Conservation (phyloP, 2,113 vertebrate genomes). For the Elachura formosa region DNA sequence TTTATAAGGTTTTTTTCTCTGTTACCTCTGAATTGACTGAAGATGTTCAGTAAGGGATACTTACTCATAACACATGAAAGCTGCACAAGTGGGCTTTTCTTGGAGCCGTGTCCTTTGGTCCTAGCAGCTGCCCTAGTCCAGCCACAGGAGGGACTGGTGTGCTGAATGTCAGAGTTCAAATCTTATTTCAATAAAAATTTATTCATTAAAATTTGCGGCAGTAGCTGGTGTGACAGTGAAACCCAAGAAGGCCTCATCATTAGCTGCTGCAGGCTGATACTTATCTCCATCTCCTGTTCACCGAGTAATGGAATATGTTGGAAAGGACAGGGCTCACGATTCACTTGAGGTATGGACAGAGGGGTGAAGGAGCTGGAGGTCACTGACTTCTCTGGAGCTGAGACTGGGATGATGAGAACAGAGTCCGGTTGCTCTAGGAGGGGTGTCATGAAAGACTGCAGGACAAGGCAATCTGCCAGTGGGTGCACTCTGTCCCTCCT, state of each 20-base stretch:
- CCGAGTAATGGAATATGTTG: fast-evolving
- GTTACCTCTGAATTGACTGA: not conserved
- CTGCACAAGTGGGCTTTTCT: not conserved
- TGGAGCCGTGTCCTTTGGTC: not conserved
- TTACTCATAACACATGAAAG: not conserved
- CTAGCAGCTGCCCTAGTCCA: not conserved
- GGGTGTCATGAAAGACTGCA: not conserved
- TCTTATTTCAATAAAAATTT: not conserved
- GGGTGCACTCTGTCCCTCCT: fast-evolving
- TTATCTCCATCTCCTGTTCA: not conserved
- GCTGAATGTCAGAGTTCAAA: not conserved
- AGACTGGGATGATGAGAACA: not conserved
- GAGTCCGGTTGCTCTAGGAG: not conserved
- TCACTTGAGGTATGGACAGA: fast-evolving
- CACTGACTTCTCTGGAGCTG: not conserved
- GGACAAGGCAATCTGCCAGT: not conserved
- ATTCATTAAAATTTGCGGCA: not conserved
- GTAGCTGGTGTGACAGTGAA: not conserved
- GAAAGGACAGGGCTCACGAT: not conserved
- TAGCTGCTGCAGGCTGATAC: not conserved
- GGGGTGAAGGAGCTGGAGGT: not conserved
- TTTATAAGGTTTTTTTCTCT: not conserved
- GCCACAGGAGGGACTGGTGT: not conserved
- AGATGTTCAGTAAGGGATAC: not conserved
- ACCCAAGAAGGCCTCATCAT: not conserved